Evolutionary conservation across 1,140 invertebrate genomes (phyloP), one percentile per base, ranked within the genome.

Genomic region (Hypsibius dujardini): DNA sequence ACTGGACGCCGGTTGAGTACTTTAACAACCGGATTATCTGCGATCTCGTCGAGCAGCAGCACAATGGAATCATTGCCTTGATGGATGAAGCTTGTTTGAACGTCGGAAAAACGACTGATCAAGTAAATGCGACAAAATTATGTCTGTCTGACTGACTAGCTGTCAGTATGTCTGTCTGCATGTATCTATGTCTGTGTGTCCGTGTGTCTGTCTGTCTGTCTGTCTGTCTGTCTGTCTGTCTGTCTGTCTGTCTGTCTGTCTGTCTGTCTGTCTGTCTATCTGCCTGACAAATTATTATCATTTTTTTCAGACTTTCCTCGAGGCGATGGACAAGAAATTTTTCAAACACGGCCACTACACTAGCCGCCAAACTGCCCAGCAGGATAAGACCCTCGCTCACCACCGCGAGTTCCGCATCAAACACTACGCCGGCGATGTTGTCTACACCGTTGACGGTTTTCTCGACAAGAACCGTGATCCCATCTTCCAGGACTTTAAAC

Each of bases 381-480:
- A 78, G 46, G 81, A 82, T 74, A 82, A 82, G 73, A 77, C 77
- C 7, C 73, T 82, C 47, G 78, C 80, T 69, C 79, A 81, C 70
- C 87, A 86, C 76, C 84, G 86, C 74, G 87, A 93, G 76, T 95
- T 95, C 79, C 82, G 88, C 72, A 89, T 90, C 73, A 86, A 85
- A 46, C 93, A 96, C 77, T 96, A 96, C 79, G 93, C 93, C 1
- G 93, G 93, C n/a, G 90, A 95, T 80, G 93, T 97, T 1, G 88
- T 88, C 42, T 97, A 97, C 80, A 86, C 84, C 73, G 87, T 95
- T 47, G 84, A 84, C 47, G 90, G 90, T 14, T 96, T 96, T 79
- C 84, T 96, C 76, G 92, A 96, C 77, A 96, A 96, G 81, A 96
- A 97, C 79, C 92, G 88, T 79, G 92, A 96, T 78, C 89, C 89